Percentiles rank a stretch among this genome's conserved stretches.
phyloP scores from a whole-genome alignment of 2,888 invertebrate species.

The Callinectes sapidus region DNA sequence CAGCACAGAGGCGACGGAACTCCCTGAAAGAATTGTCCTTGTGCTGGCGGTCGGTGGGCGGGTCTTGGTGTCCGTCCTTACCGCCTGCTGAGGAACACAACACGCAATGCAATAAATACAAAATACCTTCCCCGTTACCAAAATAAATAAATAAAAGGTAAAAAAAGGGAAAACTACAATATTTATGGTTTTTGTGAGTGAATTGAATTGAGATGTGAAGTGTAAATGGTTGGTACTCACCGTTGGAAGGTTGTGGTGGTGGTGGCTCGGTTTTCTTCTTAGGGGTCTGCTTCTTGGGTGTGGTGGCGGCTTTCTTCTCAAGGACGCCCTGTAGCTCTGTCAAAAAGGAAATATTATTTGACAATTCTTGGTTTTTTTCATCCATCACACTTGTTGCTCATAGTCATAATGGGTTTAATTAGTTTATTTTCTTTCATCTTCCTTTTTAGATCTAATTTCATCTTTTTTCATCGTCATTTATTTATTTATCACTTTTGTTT shows the following conservation, averaged over 20 bases:
- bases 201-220: background rate
- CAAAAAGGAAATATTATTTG: background rate
- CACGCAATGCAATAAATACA: too few species aligned
- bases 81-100: background rate
- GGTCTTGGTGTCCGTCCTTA: constrained; percentile 20
- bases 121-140: too few species aligned
- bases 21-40: constrained; percentile 86
- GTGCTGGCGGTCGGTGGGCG: constrained; percentile 71
- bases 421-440: too few species aligned
- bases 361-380: background rate
- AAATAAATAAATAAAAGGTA: too few species aligned
- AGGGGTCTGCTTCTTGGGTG: constrained; percentile 61
- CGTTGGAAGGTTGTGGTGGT: background rate
- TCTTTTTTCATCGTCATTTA: too few species aligned
- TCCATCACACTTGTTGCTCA: background rate
- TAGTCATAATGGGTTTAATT: too few species aligned
- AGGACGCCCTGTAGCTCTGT: background rate
- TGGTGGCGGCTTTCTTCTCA: constrained; percentile 49
- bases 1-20: constrained; percentile 86
- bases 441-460: too few species aligned
- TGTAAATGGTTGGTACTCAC: background rate
- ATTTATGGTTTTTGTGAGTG: too few species aligned
- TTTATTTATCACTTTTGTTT: background rate
- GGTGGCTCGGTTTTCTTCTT: constrained; percentile 41
- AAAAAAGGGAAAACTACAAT: too few species aligned